Base-by-base conservation (phyloP, 2,797 vertebrate genomes). In the Euthynnus affinis region DNA sequence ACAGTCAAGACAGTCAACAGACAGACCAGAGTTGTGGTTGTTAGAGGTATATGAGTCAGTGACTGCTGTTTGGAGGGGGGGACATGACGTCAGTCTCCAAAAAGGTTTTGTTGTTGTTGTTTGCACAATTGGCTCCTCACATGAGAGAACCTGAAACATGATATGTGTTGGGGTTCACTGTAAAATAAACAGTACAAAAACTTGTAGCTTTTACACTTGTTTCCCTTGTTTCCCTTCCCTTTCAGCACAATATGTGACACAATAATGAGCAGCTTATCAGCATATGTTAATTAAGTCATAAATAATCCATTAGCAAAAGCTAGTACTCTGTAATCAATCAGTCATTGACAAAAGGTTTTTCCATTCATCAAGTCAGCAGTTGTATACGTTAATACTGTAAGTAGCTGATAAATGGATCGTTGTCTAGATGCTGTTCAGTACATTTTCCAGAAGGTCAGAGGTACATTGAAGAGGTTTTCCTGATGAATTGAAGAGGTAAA, bases 41-140 rank as follows among this genome's bases (percentile, higher is more conserved):
- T 40, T 77, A 20, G 49, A 20, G 76, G 76, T 58, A 68, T 22
- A 20, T 52, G 81, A 72, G 71, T 68, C 23, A 23, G 13, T 3
- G 10, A 15, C 27, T 52, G 66, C 49, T 79, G 66, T 65, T 79
- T 5, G 71, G 37, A 7, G 37, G 37, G 29, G 2, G 27, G 27
- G 27, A n/a, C n/a, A n/a, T n/a, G n/a, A n/a, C n/a, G n/a, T 29
- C 9, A 8, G 34, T 34, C 40, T 42, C 37, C 37, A 37, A 37
- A 37, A 37, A 37, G 37, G 9, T 37, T 10, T 42, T 42, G 2
- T 40, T 40, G 9, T 42, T 37, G 8, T 37, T 37, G 59, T 64
- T 49, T 42, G 9, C 27, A 17, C 22, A 4, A 61, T 9, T 25
- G 15, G 23, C 17, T 49, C 52, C 17, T 68, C 32, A 34, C 34